These are phyloP conservation scores for Oenanthe oenanthe DNA, from an alignment of 2,113 vertebrate species.

Conservation along the genomic window DNA sequence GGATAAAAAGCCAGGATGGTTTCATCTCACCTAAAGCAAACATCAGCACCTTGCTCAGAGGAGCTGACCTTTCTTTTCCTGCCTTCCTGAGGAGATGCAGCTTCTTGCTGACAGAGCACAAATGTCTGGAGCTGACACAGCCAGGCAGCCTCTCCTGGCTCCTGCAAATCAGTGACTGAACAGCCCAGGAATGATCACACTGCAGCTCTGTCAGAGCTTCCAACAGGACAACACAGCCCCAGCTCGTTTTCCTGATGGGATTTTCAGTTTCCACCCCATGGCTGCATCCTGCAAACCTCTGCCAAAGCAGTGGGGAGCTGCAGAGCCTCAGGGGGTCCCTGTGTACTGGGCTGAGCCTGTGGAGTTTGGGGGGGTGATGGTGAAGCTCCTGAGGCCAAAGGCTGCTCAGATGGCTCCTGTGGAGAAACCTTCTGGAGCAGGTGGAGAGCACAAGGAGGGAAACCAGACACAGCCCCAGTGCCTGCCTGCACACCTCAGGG, in stretches of 20 bases:
- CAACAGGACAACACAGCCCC: neutral
- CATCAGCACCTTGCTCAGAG: fast-evolving
- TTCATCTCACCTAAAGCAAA: neutral
- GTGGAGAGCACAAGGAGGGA: fast-evolving
- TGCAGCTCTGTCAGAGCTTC: fast-evolving
- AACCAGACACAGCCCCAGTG: neutral
- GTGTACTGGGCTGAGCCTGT: neutral
- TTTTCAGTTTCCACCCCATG: neutral
- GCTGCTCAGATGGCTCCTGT: neutral
- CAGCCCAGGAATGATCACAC: fast-evolving
- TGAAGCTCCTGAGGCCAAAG: neutral
- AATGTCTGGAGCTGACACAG: neutral
- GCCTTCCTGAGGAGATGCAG: neutral
- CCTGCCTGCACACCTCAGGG: neutral
- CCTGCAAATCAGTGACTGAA: neutral
- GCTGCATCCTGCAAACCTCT: neutral
- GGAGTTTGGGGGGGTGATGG: neutral
- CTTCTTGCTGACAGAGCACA: neutral
- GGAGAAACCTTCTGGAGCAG: neutral
- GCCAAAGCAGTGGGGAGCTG: neutral
- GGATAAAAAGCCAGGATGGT: neutral
- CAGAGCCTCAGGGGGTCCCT: neutral
- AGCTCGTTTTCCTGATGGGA: fast-evolving
- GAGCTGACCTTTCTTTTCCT: neutral
- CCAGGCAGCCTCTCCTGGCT: neutral